Conservation (phyloP, 1,140 invertebrate genomes). For the Atta colombica region DNA sequence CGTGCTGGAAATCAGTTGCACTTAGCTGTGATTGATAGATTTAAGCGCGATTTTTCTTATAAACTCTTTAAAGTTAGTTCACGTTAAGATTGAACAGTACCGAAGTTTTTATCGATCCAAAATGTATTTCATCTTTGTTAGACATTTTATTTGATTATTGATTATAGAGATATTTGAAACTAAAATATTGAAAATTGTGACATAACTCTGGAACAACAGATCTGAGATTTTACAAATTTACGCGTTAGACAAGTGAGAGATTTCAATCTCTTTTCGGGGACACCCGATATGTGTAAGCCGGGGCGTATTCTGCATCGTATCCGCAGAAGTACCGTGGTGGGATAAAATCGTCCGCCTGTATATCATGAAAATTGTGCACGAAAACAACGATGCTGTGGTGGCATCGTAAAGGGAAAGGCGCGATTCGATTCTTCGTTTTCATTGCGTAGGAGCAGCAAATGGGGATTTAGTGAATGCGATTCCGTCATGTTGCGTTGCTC, state of each 20-base stretch:
- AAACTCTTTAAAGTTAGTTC: background rate
- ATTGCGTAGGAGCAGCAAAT: conserved; percentile 49
- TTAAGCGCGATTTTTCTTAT: background rate
- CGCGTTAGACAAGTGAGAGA: background rate
- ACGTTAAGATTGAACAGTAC: background rate
- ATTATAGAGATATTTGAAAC: background rate
- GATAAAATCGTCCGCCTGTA: conserved; percentile 65
- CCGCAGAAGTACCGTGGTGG: conserved; percentile 57
- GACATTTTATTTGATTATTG: background rate
- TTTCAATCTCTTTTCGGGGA: background rate
- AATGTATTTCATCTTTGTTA: background rate
- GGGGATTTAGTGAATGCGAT: conserved; percentile 60
- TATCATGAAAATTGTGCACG: conserved; percentile 65
- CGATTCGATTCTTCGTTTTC: conserved; percentile 60
- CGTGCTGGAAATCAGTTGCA: conserved; percentile 23
- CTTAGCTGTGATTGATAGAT: background rate
- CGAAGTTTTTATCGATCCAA: background rate
- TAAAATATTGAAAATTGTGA: background rate
- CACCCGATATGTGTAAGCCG: conserved; percentile 24
- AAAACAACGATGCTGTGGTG: conserved; percentile 30
- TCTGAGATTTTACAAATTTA: background rate
- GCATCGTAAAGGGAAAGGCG: conserved; percentile 27
- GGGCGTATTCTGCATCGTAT: conserved; percentile 55
- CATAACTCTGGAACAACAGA: background rate
- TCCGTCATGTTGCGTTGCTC: conserved; percentile 12